Conservation (phyloP, 2,888 invertebrate species). For the Seladonia tumulorum region DNA sequence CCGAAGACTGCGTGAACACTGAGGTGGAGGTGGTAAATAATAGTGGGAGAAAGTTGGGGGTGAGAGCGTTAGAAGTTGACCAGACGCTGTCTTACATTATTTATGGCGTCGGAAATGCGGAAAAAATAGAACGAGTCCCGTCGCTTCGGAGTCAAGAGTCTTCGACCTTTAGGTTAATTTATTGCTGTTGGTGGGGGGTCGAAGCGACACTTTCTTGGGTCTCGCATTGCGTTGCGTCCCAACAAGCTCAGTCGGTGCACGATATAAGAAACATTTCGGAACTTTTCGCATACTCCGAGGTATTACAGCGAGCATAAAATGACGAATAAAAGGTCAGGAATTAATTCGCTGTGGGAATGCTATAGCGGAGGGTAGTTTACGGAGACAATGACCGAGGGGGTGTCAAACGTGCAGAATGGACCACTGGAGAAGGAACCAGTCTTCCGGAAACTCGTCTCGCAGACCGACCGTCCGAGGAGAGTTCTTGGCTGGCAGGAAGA, state of each 20-base stretch:
- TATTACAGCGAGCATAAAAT: not conserved
- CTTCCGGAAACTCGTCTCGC: conserved; percentile 63
- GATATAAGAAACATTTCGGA: not conserved
- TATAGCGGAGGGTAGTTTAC: not conserved
- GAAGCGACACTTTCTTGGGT: no score
- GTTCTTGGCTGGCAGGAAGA: conserved; percentile 34
- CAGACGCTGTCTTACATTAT: no score
- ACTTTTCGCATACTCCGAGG: not conserved
- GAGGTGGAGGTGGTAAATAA: no score
- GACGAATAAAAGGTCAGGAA: not conserved
- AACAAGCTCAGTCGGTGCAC: not conserved
- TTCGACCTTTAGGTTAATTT: no score
- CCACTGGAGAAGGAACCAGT: conserved; percentile 25
- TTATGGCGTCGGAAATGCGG: no score
- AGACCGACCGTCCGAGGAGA: conserved; percentile 55
- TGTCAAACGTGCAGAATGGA: conserved; percentile 51
- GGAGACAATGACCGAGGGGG: conserved; percentile 40
- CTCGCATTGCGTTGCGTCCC: no score
- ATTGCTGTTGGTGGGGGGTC: no score
- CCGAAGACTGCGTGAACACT: no score
- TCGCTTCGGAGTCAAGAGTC: no score
- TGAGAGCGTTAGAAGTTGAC: no score
- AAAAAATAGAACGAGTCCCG: no score
- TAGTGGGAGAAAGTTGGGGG: no score
- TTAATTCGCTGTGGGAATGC: not conserved